These are phyloP conservation scores for Erithacus rubecula DNA, from an alignment of 2,797 vertebrate genomes.

Conservation along the genomic window DNA sequence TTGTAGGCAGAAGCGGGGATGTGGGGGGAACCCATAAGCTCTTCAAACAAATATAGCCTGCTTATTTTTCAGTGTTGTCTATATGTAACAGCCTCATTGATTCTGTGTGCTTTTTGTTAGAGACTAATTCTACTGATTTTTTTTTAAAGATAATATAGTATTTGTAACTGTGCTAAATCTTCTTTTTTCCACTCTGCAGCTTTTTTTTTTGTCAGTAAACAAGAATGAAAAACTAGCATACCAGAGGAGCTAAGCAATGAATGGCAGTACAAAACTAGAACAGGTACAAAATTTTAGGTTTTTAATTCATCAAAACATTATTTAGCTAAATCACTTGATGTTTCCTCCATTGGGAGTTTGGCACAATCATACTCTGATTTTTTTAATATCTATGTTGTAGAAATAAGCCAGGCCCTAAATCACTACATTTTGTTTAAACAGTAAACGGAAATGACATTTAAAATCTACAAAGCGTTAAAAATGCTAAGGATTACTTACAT, in stretches of 20 bases:
- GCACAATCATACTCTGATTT: not conserved
- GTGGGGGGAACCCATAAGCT: slow-evolving; percentile 46
- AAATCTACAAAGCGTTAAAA: slow-evolving; percentile 22
- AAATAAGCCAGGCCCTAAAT: not conserved
- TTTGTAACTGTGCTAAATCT: not conserved
- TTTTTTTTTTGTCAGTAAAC: not conserved
- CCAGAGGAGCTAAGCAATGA: not conserved
- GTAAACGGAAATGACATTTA: not conserved
- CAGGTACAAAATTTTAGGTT: not conserved
- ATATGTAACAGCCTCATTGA: slow-evolving; percentile 70
- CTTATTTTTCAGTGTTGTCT: slow-evolving; percentile 74
- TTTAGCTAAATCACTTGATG: not conserved
- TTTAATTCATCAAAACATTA: not conserved
- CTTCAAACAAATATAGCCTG: slow-evolving; percentile 76
- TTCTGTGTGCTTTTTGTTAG: slow-evolving; percentile 61
- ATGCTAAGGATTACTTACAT: slow-evolving; percentile 14
- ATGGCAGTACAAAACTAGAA: not conserved
- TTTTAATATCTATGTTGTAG: not conserved
- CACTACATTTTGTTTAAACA: not conserved
- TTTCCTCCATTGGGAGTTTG: not conserved
- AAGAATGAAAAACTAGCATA: not conserved
- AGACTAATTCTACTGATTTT: slow-evolving; percentile 65
- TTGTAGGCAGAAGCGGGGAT: slow-evolving; percentile 24
- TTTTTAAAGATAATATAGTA: slow-evolving; percentile 40
- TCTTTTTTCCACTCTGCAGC: not conserved